Conservation (phyloP, 2,797 vertebrate species). For the Chrosomus eos region DNA sequence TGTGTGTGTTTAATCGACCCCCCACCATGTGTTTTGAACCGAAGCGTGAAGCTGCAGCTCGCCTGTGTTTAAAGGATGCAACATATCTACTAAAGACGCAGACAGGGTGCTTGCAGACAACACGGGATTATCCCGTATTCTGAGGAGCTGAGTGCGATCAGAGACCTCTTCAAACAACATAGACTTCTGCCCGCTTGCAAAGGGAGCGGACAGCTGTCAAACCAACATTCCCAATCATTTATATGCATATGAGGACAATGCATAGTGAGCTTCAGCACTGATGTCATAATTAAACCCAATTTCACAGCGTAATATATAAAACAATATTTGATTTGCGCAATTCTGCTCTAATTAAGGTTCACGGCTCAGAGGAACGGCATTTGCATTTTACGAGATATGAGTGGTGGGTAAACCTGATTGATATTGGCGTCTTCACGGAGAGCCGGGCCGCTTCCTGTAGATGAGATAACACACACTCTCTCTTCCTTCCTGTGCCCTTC, state of each 20-base stretch:
- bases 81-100: conserved; percentile 34
- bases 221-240: conserved; percentile 27
- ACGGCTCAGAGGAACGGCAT: conserved; percentile 33
- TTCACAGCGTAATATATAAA: conserved; percentile 33
- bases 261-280: conserved; percentile 5
- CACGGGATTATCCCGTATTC: conserved; percentile 27
- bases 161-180: conserved; percentile 40
- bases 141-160: conserved; percentile 29
- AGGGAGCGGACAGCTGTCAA: conserved; percentile 34
- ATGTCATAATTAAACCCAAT: conserved; percentile 49
- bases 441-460: conserved; percentile 36
- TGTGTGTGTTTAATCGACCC: conserved; percentile 36
- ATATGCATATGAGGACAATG: conserved; percentile 39
- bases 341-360: conserved; percentile 49
- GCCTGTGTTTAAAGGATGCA: conserved; percentile 28
- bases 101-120: conserved; percentile 21
- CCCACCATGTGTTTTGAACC: conserved; percentile 32
- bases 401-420: conserved; percentile 49
- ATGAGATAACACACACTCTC: conserved; percentile 47
- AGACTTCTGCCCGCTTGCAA: conserved; percentile 12
- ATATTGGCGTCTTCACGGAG: conserved; percentile 33
- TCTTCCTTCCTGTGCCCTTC: conserved; percentile 49
- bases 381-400: conserved; percentile 44
- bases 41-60: conserved; percentile 38
- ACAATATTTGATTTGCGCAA: conserved; percentile 41